phyloP scores from a whole-genome alignment of 1,140 invertebrate genomes.

The Choristoneura fumiferana region DNA sequence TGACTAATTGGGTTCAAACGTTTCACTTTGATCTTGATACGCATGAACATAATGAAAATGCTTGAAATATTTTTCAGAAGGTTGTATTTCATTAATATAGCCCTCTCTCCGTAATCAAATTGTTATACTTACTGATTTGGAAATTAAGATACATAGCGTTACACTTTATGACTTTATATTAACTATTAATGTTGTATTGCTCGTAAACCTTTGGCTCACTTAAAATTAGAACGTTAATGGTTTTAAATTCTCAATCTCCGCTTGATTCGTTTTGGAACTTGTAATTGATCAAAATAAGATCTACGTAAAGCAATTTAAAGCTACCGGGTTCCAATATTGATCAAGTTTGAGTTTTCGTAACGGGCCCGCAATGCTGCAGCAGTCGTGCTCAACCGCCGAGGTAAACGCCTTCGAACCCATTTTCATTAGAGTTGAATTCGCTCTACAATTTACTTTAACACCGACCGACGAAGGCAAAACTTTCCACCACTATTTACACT shows the following conservation, averaged over 20 bases:
- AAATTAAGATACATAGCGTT: too few species aligned
- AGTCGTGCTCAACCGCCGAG: not conserved
- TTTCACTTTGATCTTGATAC: conserved; percentile 2
- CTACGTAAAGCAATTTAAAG: not conserved
- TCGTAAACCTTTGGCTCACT: too few species aligned
- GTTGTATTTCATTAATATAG: not conserved
- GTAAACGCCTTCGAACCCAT: not conserved
- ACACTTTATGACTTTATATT: not conserved
- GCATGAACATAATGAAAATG: not conserved
- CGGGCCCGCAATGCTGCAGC: not conserved
- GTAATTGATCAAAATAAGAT: not conserved
- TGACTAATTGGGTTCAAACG: not conserved
- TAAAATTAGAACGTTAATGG: too few species aligned
- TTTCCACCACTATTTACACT: not conserved
- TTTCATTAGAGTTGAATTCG: not conserved
- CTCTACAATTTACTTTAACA: not conserved
- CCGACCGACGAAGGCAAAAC: conserved; percentile 5
- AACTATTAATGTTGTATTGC: not conserved
- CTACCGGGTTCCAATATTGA: not conserved
- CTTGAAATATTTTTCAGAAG: not conserved
- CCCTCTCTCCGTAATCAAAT: not conserved
- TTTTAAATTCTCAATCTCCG: not conserved
- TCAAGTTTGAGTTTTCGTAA: not conserved
- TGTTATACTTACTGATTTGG: not conserved
- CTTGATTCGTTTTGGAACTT: not conserved